Conservation (phyloP, 2,888 invertebrate genomes). For the Pachymerium ferrugineum region DNA sequence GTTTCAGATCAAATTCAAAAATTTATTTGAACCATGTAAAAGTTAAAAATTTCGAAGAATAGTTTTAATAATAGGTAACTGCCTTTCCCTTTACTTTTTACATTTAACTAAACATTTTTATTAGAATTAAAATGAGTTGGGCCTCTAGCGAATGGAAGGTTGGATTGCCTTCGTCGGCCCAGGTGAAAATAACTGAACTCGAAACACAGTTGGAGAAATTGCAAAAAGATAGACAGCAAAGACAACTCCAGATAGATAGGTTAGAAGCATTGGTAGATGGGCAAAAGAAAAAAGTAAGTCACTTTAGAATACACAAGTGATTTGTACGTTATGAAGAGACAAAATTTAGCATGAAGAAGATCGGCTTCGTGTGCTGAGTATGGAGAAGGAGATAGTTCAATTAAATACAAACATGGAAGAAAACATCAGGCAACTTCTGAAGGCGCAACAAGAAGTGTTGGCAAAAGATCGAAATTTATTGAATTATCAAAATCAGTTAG, state of each 20-base stretch:
- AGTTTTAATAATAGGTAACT: too few species aligned
- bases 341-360: neutral
- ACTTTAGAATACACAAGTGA: too few species aligned
- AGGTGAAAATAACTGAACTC: neutral
- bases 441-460: neutral
- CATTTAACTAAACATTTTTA: too few species aligned
- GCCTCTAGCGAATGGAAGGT: conserved; percentile 3
- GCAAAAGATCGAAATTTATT: neutral
- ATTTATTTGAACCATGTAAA: too few species aligned
- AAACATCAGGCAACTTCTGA: neutral
- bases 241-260: neutral
- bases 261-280: neutral
- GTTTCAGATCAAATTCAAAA: too few species aligned
- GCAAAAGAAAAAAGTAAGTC: neutral
- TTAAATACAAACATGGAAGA: conserved; percentile 1
- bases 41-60: too few species aligned
- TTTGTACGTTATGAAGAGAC: too few species aligned
- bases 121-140: conserved; percentile 21
- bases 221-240: conserved; percentile 11
- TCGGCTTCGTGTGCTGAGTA: neutral
- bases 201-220: neutral
- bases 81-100: too few species aligned
- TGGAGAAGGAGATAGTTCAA: neutral
- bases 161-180: neutral
- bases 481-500: neutral